Evolutionary conservation across 2,113 vertebrate species (phyloP).

Genomic region (Rhagologus leucostigma): DNA sequence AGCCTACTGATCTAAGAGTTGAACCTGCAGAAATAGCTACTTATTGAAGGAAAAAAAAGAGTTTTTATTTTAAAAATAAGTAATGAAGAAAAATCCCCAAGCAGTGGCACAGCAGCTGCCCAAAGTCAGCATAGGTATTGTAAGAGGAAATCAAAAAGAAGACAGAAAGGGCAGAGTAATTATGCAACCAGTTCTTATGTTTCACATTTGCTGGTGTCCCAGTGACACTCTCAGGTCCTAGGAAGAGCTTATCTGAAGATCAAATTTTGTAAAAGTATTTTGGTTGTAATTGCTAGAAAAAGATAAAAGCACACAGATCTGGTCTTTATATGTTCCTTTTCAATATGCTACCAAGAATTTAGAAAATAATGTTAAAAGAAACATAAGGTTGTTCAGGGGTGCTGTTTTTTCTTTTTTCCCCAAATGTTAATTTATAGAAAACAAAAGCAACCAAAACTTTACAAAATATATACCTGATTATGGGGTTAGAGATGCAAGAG

Average conservation of each 20-base stretch:
- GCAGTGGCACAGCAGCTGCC: background rate
- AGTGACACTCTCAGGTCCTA: background rate
- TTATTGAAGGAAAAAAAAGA: background rate
- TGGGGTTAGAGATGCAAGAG: background rate
- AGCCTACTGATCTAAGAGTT: background rate
- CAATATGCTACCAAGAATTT: background rate
- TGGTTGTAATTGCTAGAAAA: background rate
- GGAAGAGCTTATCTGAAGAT: background rate
- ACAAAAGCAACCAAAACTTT: background rate
- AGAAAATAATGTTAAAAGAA: background rate
- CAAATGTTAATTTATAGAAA: background rate
- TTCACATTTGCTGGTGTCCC: background rate
- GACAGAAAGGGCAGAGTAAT: background rate
- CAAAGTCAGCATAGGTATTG: background rate
- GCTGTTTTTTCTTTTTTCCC: background rate
- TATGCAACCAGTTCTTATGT: background rate
- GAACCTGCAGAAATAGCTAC: background rate
- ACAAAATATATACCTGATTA: background rate
- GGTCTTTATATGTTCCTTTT: background rate
- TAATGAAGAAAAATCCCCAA: background rate
- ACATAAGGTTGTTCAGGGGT: background rate
- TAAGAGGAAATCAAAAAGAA: background rate
- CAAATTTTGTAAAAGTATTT: background rate
- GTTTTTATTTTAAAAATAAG: background rate
- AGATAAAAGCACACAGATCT: background rate